phyloP scores from a whole-genome alignment of 2,797 vertebrate genomes.

The Paguma larvata region DNA sequence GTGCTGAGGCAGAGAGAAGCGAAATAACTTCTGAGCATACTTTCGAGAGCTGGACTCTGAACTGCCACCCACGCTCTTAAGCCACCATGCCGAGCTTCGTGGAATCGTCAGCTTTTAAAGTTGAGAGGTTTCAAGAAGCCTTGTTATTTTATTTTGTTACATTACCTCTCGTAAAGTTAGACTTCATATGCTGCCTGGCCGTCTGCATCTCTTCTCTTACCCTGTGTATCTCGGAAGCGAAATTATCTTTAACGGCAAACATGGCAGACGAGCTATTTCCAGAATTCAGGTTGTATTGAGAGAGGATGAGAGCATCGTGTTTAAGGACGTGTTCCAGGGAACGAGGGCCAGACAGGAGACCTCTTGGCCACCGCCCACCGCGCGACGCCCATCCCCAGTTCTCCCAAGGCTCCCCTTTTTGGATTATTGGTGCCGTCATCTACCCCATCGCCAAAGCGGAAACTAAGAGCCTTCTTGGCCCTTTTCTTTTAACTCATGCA shows the following conservation, averaged over 20 bases:
- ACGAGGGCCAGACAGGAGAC: neutral
- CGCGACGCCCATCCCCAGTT: neutral
- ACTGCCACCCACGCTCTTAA: neutral
- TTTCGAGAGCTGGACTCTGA: neutral
- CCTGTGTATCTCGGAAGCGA: neutral
- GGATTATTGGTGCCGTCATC: neutral
- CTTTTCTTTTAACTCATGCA: neutral
- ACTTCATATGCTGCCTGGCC: neutral
- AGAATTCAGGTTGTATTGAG: neutral
- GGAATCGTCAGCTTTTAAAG: neutral
- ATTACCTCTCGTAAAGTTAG: neutral
- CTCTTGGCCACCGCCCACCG: neutral
- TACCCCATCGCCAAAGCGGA: neutral
- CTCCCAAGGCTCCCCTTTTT: neutral
- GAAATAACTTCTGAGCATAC: neutral
- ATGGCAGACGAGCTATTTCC: neutral
- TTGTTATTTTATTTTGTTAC: neutral
- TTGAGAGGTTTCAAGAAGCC: neutral
- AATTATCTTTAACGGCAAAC: conserved; percentile 42
- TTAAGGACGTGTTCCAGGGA: neutral
- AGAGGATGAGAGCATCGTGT: neutral
- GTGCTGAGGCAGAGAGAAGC: neutral
- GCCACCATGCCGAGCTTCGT: neutral
- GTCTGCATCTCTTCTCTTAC: neutral
- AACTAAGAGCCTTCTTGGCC: neutral